Percentiles rank a stretch among this genome's conserved stretches.
Evolutionary conservation across 2,797 vertebrate genomes (phyloP).

Genomic region (Mormyrus proboscirostris): DNA sequence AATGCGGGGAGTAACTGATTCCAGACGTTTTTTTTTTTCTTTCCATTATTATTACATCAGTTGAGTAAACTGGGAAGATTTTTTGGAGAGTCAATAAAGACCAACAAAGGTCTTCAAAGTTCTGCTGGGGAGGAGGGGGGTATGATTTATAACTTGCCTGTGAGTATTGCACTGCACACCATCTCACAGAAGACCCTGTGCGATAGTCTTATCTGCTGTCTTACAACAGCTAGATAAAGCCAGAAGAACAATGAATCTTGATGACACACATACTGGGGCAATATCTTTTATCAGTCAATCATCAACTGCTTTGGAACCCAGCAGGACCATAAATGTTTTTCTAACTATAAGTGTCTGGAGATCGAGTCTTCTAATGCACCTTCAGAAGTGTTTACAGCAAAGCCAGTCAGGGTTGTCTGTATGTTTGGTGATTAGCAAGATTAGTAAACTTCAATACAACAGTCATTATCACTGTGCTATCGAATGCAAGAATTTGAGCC

Average conservation of each 20-base stretch:
- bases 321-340: neutral
- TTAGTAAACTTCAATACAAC: neutral
- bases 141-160: conserved; percentile 14
- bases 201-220: neutral
- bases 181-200: neutral
- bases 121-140: neutral
- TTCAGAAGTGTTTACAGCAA: neutral
- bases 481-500: neutral
- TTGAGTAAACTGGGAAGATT: conserved; percentile 13
- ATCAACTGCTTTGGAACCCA: neutral
- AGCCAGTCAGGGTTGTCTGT: neutral
- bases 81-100: conserved; percentile 25
- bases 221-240: neutral
- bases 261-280: neutral
- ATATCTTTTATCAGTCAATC: conserved; percentile 19
- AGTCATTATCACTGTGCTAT: neutral
- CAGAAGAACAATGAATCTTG: neutral
- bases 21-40: conserved; percentile 4
- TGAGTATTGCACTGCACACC: neutral
- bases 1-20: conserved; percentile 21
- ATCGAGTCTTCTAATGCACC: neutral
- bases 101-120: conserved; percentile 21
- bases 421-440: neutral
- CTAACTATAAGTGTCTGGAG: neutral
- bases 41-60: conserved; percentile 22